Base-by-base conservation (phyloP, 2,888 invertebrate species). In the Aproaerema taeniolella region DNA sequence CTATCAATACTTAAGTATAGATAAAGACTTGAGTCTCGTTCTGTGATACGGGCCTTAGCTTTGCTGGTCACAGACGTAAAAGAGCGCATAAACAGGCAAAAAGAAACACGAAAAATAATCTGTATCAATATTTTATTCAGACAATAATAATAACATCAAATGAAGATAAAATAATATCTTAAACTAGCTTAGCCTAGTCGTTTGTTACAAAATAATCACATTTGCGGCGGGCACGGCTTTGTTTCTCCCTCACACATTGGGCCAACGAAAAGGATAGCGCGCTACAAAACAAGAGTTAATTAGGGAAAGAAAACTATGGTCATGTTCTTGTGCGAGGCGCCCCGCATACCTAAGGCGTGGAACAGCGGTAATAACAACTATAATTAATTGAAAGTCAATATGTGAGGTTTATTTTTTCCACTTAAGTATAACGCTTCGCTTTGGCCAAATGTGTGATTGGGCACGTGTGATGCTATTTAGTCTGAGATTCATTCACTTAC, bases 121-220 rank as follows among this genome's bases (percentile, higher is more conserved):
- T 49, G 55, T 63, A 68, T 64, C 65, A 69, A 67, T 67, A 59
- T 45, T 67, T 65, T 67, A 55, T 54, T 54, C 63, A 58, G 61
- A 64, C 60, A 63, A 62, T 71, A 65, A 69, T 75, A 70, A 26
- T 26, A 26, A 34, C 71, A 65, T 73, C 71, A 75, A 72, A 29
- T 29, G 29, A 29, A 29, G 12, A 29, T 29, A 29, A 29, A 29
- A 12, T 12, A 29, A 29, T 29, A 53, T 45, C 69, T 74, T 72
- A 76, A 13, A 15, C 59, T 72, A 76, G 16, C 68, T 74, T 77
- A 77, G 38, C 39, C 55, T 66, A 71, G 43, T 43, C 56, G 55
- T 68, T 75, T 74, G 70, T 74, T 74, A 70, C 61, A 68, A 74
- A 72, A 8, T 70, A 72, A 79, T 80, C 76, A 80, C 78, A 76